A percentile compares a stretch with the other conserved stretches of the same genome.
Conservation (phyloP, 2,113 vertebrate species). For the Manacus vitellinus region DNA sequence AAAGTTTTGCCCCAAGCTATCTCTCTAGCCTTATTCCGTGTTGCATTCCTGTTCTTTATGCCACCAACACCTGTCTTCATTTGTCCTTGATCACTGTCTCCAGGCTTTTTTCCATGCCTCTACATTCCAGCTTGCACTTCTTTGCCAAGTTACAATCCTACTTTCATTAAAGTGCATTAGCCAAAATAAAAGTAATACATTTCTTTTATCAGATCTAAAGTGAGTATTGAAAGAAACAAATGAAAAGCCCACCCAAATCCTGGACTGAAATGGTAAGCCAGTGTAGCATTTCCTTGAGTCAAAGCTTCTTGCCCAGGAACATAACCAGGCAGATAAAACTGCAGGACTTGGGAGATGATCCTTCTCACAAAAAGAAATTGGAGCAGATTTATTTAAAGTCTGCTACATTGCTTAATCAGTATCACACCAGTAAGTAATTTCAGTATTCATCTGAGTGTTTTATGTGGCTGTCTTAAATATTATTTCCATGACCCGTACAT, state of each 20-base stretch:
- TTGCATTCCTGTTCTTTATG: background rate
- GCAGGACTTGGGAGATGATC: background rate
- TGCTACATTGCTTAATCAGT: background rate
- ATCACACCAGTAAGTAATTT: background rate
- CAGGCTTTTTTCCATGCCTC: slow-evolving; percentile 7
- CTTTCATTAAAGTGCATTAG: background rate
- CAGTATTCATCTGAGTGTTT: background rate
- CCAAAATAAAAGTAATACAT: background rate
- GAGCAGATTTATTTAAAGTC: background rate
- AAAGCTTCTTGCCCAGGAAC: background rate
- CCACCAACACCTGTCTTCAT: slow-evolving; percentile 33
- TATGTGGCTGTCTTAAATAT: background rate
- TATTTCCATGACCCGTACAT: background rate
- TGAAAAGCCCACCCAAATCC: background rate
- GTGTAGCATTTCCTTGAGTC: background rate
- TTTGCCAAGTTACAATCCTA: background rate
- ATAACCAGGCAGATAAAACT: background rate
- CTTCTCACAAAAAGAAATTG: background rate
- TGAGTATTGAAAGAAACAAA: background rate
- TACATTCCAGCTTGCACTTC: background rate
- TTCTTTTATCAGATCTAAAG: background rate
- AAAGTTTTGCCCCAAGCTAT: slow-evolving; percentile 8
- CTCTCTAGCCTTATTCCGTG: background rate
- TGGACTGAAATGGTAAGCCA: background rate
- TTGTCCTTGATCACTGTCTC: background rate